Evolutionary conservation across 2,888 invertebrate species (phyloP).

Genomic region (Latrodectus elegans): DNA sequence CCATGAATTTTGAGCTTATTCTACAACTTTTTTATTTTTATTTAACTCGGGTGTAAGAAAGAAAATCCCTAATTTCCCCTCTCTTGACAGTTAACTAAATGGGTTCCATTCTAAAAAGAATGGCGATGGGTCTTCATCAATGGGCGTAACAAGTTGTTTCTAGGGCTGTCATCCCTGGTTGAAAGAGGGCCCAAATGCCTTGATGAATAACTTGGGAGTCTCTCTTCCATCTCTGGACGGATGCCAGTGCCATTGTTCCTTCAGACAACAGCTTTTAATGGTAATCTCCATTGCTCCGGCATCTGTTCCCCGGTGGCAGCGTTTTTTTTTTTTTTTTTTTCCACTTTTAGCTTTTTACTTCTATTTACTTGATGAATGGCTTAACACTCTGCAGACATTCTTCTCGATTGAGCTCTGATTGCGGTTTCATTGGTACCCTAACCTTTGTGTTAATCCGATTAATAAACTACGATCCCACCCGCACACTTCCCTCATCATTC

Average conservation of each 20-base stretch:
- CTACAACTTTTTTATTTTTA: too few relatives aligned
- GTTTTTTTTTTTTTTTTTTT: background rate
- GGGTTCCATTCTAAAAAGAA: slow-evolving; percentile 14
- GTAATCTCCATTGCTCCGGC: slow-evolving; percentile 36
- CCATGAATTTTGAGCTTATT: too few relatives aligned
- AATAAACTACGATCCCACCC: slow-evolving; percentile 19
- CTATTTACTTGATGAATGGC: slow-evolving; percentile 47
- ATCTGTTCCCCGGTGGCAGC: slow-evolving; percentile 32
- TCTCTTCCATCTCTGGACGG: slow-evolving; percentile 22
- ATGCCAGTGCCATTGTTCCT: slow-evolving; percentile 52
- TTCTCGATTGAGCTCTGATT: slow-evolving; percentile 45
- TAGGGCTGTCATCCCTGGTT: slow-evolving; percentile 36
- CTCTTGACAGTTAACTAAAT: background rate
- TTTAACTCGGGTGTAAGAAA: too few relatives aligned
- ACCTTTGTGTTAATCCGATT: slow-evolving; percentile 47
- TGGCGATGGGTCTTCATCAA: slow-evolving; percentile 22
- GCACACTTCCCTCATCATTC: background rate
- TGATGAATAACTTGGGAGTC: slow-evolving; percentile 39
- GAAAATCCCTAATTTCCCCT: background rate
- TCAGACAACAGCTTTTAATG: slow-evolving; percentile 52
- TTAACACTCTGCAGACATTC: slow-evolving; percentile 35
- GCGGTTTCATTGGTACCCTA: slow-evolving; percentile 40
- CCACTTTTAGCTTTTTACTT: background rate
- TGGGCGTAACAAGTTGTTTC: slow-evolving; percentile 66
- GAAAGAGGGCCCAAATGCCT: slow-evolving; percentile 1